These are phyloP conservation scores for Rhodophaea formosa DNA, from an alignment of 2,888 invertebrate genomes.

Conservation along the genomic window DNA sequence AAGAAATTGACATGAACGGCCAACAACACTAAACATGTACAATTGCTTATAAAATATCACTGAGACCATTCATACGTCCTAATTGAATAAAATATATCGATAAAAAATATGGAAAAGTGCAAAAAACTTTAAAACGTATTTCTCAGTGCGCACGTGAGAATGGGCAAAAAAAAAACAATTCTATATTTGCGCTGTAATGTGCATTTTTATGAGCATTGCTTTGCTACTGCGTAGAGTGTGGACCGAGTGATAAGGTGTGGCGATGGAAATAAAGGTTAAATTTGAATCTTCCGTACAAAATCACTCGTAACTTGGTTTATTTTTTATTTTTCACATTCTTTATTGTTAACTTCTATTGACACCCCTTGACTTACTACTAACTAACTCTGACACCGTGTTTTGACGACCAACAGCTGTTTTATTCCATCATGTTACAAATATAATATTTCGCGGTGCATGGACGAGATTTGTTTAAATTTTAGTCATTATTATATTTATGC, in stretches of 20 bases:
- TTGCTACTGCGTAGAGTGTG: constrained; percentile 44
- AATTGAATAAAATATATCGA: constrained; percentile 39
- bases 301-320: neutral
- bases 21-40: constrained; percentile 19
- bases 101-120: constrained; percentile 35
- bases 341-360: too few relatives aligned
- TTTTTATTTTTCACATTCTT: too few relatives aligned
- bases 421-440: too few relatives aligned
- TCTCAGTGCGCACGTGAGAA: constrained; percentile 51
- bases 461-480: too few relatives aligned
- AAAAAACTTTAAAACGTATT: constrained; percentile 52
- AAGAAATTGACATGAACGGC: neutral
- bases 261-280: constrained; percentile 24
- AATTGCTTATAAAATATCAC: constrained; percentile 29
- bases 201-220: constrained; percentile 62
- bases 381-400: too few relatives aligned
- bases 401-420: too few relatives aligned
- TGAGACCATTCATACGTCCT: constrained; percentile 32
- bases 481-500: too few relatives aligned
- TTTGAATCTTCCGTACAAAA: neutral
- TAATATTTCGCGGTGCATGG: too few relatives aligned
- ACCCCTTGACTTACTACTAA: too few relatives aligned
- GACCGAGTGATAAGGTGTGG: constrained; percentile 30
- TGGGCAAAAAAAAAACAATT: constrained; percentile 57
- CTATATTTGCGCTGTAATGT: constrained; percentile 76